These are phyloP conservation scores for Hypsibius dujardini DNA, from an alignment of 1,140 invertebrate genomes.

Conservation along the genomic window DNA sequence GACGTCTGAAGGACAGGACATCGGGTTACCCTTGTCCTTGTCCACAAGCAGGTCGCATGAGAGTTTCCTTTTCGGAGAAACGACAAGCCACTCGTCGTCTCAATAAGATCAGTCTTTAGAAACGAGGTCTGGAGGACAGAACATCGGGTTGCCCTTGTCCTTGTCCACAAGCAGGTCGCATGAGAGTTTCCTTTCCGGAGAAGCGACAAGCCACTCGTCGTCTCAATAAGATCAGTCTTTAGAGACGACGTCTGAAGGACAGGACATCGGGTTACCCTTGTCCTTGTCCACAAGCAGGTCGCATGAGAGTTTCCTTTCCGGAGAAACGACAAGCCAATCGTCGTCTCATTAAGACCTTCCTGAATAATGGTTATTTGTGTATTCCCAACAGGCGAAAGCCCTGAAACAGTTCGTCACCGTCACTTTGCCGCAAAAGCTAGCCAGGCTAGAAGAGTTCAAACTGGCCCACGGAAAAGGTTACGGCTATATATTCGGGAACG, in stretches of 20 bases:
- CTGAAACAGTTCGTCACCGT: background rate
- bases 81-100: too few species aligned
- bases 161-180: too few species aligned
- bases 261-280: too few species aligned
- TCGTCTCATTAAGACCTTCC: background rate
- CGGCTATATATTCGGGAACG: constrained; percentile 11
- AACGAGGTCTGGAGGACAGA: too few species aligned
- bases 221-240: background rate
- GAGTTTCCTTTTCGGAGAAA: too few species aligned
- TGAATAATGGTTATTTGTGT: background rate
- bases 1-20: too few species aligned
- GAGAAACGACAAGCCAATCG: background rate
- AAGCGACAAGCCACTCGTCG: too few species aligned
- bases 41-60: too few species aligned
- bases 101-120: too few species aligned
- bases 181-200: too few species aligned
- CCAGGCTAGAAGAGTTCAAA: background rate
- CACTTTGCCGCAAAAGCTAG: background rate
- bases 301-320: background rate
- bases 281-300: background rate
- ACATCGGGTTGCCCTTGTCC: too few species aligned
- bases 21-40: too few species aligned
- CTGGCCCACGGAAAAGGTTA: background rate
- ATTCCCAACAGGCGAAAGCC: background rate
- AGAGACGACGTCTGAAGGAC: background rate